Base-by-base conservation (phyloP, 2,888 invertebrate genomes). In the Argyresthia goedartella region DNA sequence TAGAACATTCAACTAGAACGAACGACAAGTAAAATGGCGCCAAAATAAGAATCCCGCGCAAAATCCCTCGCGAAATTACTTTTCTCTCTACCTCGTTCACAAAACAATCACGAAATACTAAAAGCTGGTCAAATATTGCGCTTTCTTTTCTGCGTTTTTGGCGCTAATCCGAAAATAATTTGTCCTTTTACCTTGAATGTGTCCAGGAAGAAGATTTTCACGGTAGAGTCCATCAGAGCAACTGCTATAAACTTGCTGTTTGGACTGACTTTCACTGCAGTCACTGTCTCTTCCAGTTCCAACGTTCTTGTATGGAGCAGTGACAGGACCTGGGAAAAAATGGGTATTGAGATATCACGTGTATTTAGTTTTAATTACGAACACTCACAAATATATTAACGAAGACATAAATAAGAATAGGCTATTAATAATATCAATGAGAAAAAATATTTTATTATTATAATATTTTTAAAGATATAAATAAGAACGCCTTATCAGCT, bases 121-220 rank as follows among this genome's bases (percentile, higher is more conserved):
- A 25, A 25, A 25, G 25, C 25, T 4, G 25, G 25, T 25, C 2
- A 25, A 4, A 25, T 25, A 4, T 25, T 25, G 25, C 2, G 3
- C 3, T 2, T 25, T 25, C 2, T 11, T 42, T 25, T 25, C 25
- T 25, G 11, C 41, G 8, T 15, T 11, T 14, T 2, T 1, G 13
- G 1, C 13, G 4, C 8, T 34, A 13, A 13, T 13, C 25, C 14
- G 10, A 3, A n/a, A 43, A 42, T 33, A 48, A 52, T 4, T 13
- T 15, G 33, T 44, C 36, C 41, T 11, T 55, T 50, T 15, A 95
- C 95, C 91, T 99, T 99, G 59, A 98, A 93, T 0, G 95, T 93
- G 69, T 99, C 98, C 48, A 94, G 76, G 71, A 97, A 99, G 81
- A 97, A 98, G 61, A 99, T 92, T 78, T 97, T 97, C 0, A 98